Base-by-base conservation (phyloP, 2,797 vertebrate species). In the Euthynnus affinis region DNA sequence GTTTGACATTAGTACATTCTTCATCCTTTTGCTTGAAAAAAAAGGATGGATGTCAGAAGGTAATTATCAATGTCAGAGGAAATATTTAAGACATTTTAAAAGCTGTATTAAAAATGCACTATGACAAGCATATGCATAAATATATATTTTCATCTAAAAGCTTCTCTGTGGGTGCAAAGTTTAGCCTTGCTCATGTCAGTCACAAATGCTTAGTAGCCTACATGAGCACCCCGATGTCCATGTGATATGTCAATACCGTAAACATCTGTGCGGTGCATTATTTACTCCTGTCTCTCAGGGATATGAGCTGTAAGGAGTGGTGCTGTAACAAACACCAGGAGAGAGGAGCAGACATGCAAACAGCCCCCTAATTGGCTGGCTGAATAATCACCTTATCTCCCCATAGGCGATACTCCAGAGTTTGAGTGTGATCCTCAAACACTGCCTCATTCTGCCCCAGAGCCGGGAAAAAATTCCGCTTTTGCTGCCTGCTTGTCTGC, bases 311-410 rank as follows among this genome's bases (percentile, higher is more conserved):
- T 67, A 42, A 80, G 78, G 56, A 73, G 70, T 29, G 59, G 75
- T 18, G 25, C 61, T 58, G 48, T 77, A 84, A 89, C 86, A 91
- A 91, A 79, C 77, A 66, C 67, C 73, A 73, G 73, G 64, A 71
- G 73, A 86, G 74, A 10, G 2, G 49, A 74, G 73, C 71, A 71
- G 73, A 90, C 80, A 85, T 78, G 74, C 85, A 93, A 90, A 91
- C 81, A 87, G 80, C 29, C 37, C 49, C 77, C 74, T 93, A 93
- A 95, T 91, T 93, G 92, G 90, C 85, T 87, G 86, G 87, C 82
- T 89, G 93, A 94, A 93, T 94, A 93, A 95, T 94, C 90, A 91
- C 85, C 88, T 91, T 49, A 81, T 90, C 86, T 90, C 82, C 86
- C 87, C 61, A 64, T 25, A 68, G 92, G 88, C 70, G 17, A 77